A percentile compares a stretch with the other conserved stretches of the same genome.
These are phyloP conservation scores for Sebastes iracundus DNA, from an alignment of 2,797 vertebrate species.

Conservation along the genomic window DNA sequence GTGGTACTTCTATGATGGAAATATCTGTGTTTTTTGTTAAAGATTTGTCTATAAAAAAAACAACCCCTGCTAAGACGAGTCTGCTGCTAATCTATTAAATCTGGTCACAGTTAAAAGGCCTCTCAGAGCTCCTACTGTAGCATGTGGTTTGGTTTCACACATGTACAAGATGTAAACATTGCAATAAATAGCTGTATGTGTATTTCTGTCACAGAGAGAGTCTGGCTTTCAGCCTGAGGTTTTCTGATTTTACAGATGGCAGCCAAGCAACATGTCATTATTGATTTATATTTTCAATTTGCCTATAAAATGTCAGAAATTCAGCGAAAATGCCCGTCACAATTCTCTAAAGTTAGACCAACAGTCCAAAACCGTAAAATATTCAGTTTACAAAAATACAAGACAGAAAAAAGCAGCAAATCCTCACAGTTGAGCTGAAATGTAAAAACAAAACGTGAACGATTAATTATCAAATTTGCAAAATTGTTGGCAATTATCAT, in stretches of 20 bases:
- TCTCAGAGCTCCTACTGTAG: background rate
- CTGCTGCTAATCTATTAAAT: conserved; percentile 31
- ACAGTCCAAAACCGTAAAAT: background rate
- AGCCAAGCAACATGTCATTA: background rate
- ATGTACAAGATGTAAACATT: background rate
- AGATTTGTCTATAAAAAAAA: background rate
- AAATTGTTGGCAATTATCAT: background rate
- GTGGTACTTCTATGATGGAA: background rate
- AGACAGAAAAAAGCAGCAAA: background rate
- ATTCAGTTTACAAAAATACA: background rate
- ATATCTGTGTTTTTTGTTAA: background rate
- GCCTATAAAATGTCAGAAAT: background rate
- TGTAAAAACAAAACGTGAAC: background rate
- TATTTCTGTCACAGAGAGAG: background rate
- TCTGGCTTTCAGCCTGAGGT: background rate
- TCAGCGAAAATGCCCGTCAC: background rate
- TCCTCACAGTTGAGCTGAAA: background rate
- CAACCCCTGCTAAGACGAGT: background rate
- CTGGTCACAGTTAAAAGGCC: conserved; percentile 10
- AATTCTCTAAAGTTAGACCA: background rate
- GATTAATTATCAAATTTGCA: background rate
- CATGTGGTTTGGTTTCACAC: background rate
- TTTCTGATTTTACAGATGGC: background rate
- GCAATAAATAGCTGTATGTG: background rate
- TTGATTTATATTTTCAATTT: background rate